Evolutionary conservation across 2,888 invertebrate species (phyloP).

Genomic region (Lasioglossum calceatum): DNA sequence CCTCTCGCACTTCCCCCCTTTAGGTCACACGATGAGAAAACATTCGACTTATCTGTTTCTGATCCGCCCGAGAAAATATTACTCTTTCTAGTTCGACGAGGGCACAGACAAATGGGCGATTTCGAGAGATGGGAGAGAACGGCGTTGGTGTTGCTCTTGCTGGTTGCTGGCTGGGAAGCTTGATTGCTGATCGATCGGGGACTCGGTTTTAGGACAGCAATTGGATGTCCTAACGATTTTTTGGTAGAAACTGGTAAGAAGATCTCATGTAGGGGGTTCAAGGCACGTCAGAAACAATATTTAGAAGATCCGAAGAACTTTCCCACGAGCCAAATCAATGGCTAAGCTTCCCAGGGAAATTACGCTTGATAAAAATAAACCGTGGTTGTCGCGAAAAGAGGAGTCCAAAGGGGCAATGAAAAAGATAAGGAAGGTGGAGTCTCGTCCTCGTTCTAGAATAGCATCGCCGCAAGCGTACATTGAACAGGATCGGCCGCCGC

Average conservation of each 20-base stretch:
- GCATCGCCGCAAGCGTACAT: slow-evolving; percentile 45
- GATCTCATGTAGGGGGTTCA: not conserved
- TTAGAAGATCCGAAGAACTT: not conserved
- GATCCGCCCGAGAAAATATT: slow-evolving; percentile 55
- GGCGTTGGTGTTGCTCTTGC: not conserved
- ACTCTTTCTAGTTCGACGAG: slow-evolving; percentile 31
- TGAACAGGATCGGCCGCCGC: slow-evolving; percentile 61
- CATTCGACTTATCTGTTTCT: slow-evolving; percentile 62
- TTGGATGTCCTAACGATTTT: not conserved
- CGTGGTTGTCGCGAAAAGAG: not conserved
- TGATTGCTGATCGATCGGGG: not conserved
- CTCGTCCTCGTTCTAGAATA: slow-evolving; percentile 36
- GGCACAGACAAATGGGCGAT: slow-evolving; percentile 18
- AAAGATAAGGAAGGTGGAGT: not conserved
- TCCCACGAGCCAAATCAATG: not conserved
- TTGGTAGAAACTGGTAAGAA: not conserved
- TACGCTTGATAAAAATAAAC: not conserved
- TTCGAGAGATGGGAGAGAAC: slow-evolving; percentile 3
- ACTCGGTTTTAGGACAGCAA: not conserved
- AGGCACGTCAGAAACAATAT: no score
- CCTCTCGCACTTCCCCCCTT: not conserved
- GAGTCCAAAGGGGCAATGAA: slow-evolving; percentile 6
- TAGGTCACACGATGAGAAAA: slow-evolving; percentile 65
- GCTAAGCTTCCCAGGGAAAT: not conserved
- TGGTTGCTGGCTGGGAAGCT: not conserved